A percentile compares a stretch with the other conserved stretches of the same genome.
Evolutionary conservation across 2,888 invertebrate genomes (phyloP).

Genomic region (Erannis defoliaria): DNA sequence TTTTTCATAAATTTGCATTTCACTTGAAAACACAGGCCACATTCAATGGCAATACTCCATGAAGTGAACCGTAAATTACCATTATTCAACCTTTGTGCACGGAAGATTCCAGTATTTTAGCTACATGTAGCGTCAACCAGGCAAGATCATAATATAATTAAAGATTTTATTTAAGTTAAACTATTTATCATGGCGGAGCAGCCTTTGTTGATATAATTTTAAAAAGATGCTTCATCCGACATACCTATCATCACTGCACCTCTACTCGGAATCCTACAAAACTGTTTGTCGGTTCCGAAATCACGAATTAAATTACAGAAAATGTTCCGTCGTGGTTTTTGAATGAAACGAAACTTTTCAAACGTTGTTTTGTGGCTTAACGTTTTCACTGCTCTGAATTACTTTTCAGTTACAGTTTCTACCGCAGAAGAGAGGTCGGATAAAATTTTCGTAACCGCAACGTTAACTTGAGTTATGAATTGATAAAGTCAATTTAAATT

Average conservation of each 20-base stretch:
- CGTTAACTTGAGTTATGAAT: conserved; percentile 54
- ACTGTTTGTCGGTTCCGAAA: conserved; percentile 56
- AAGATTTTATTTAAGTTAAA: too few relatives aligned
- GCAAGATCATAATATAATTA: not conserved
- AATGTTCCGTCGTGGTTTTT: conserved; percentile 59
- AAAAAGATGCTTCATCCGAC: not conserved
- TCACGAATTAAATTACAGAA: conserved; percentile 57
- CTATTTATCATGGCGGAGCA: too few relatives aligned
- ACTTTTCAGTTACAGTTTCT: conserved; percentile 63
- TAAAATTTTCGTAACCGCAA: conserved; percentile 51
- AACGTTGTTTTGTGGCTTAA: conserved; percentile 66
- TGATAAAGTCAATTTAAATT: conserved; percentile 54
- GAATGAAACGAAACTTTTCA: conserved; percentile 63
- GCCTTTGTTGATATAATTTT: too few relatives aligned
- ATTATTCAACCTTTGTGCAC: too few relatives aligned
- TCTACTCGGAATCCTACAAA: conserved; percentile 37
- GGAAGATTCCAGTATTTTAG: too few relatives aligned
- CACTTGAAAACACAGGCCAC: too few relatives aligned
- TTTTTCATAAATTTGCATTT: too few relatives aligned
- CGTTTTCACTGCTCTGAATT: conserved; percentile 63
- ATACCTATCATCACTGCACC: conserved; percentile 5
- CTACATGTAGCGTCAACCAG: too few relatives aligned
- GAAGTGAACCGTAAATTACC: too few relatives aligned
- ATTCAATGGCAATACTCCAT: too few relatives aligned
- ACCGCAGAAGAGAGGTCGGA: conserved; percentile 57